Base-by-base conservation (phyloP, 2,888 invertebrate genomes). In the Lepidocyrtinus sp. region DNA sequence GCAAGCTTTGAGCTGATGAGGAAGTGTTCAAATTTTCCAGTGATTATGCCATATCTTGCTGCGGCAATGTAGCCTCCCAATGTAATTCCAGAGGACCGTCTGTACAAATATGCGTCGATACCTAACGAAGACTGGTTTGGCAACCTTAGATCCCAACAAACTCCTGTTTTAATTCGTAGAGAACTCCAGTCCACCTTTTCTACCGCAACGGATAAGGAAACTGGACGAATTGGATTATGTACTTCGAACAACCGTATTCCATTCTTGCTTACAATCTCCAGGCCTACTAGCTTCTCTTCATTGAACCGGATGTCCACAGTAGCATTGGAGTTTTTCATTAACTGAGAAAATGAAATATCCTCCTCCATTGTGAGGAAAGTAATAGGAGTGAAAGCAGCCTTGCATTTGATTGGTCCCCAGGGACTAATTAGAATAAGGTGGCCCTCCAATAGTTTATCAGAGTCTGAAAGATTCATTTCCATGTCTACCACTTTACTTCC, bases 71-170 rank as follows among this genome's bases (percentile, higher is more conserved):
- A 79, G 12, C 68, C 73, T 1, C 78, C 78, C 2, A 79, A 3
- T 0, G 62, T 69, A 0, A 79, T 1, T 26, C 78, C 78, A 9
- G 78, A 73, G 5, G 78, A 73, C 7, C 73, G 68, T 36, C 45
- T 68, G 24, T 79, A 79, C 21, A 63, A 5, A 21, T 73, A 79
- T n/a, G 62, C 27, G 24, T 74, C 69, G 0, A 73, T 1, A 1
- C 87, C 87, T 19, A 87, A 45, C 0, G 87, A 85, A 15, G 86
- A 86, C 19, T 74, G 80, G 1, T 64, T 62, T 19, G 82, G 84
- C 2, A 80, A 76, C 5, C 83, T 84, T 5, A 86, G 55, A 82
- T 88, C 81, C 88, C 87, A 88, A 74, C 87, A 87, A 3, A 87
- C 25, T 67, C 87, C 86, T 2, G 81, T 84, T 5, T 81, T 75